phyloP scores from a whole-genome alignment of 2,888 invertebrate genomes.

The Tetragonisca angustula region DNA sequence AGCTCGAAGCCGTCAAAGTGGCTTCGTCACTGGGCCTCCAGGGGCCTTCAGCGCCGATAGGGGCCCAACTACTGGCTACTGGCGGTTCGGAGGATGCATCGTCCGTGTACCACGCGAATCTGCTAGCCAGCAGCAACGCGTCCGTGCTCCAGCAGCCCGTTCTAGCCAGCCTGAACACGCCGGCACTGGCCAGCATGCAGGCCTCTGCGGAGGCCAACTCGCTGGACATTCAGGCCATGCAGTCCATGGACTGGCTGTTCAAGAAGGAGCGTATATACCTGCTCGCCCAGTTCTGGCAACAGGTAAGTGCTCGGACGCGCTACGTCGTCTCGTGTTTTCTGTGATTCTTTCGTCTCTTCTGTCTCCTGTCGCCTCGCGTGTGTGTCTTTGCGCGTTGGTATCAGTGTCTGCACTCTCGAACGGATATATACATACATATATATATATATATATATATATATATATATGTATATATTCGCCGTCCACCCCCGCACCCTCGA shows the following conservation, averaged over 20 bases:
- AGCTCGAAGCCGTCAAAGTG: slow-evolving; percentile 84
- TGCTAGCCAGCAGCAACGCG: slow-evolving; percentile 82
- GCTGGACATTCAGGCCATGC: slow-evolving; percentile 97
- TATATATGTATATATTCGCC: no score
- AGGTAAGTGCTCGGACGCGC: slow-evolving; percentile 87
- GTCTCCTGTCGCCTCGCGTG: neutral
- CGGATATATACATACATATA: no score
- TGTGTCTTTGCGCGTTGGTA: neutral
- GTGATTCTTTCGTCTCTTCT: neutral
- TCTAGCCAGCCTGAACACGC: slow-evolving; percentile 80
- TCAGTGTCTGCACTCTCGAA: neutral
- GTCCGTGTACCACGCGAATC: slow-evolving; percentile 83
- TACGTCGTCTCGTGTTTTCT: neutral
- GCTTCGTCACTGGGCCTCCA: slow-evolving; percentile 84
- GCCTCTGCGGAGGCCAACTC: slow-evolving; percentile 89
- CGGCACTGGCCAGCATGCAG: slow-evolving; percentile 88
- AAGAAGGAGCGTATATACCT: slow-evolving; percentile 97
- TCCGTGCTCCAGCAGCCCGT: slow-evolving; percentile 81
- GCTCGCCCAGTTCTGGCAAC: slow-evolving; percentile 98
- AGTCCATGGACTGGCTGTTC: slow-evolving; percentile 98
- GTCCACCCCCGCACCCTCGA: slow-evolving; percentile 30
- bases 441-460: no score
- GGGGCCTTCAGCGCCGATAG: slow-evolving; percentile 84
- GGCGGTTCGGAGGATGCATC: slow-evolving; percentile 78
- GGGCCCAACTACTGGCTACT: slow-evolving; percentile 83